These are phyloP conservation scores for Apamea monoglypha DNA, from an alignment of 2,888 invertebrate species.

Conservation along the genomic window DNA sequence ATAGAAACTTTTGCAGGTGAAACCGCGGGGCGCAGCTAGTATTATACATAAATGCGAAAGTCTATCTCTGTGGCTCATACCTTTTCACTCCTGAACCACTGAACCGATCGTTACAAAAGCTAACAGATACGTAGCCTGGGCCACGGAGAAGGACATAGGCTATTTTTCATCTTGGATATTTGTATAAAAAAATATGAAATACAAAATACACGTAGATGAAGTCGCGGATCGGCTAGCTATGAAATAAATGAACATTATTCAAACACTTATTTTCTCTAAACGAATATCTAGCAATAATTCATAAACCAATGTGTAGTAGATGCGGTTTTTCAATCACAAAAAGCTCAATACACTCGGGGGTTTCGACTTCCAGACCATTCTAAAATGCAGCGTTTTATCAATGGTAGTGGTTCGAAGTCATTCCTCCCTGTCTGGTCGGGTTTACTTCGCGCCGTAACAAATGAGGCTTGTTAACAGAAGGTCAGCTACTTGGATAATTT, in stretches of 20 bases:
- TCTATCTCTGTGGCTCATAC: background rate
- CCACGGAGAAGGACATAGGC: background rate
- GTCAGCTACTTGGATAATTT: slow-evolving; percentile 82
- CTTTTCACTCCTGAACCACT: background rate
- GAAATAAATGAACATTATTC: background rate
- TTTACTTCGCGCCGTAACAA: slow-evolving; percentile 76
- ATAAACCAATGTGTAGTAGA: background rate
- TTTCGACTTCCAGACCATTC: slow-evolving; percentile 32
- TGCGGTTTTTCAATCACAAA: slow-evolving; percentile 26
- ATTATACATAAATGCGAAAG: no score
- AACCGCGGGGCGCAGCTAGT: no score
- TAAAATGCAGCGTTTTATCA: slow-evolving; percentile 59
- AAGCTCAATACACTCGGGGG: slow-evolving; percentile 26
- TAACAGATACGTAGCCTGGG: background rate
- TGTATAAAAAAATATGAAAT: background rate
- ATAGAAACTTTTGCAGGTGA: no score
- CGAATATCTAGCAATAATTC: background rate
- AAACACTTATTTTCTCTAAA: background rate
- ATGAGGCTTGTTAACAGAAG: slow-evolving; percentile 82
- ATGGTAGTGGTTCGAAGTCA: slow-evolving; percentile 65
- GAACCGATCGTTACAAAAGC: background rate
- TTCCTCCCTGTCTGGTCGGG: slow-evolving; percentile 71
- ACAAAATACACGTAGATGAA: no score
- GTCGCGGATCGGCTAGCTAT: background rate
- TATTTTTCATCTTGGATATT: background rate